Evolutionary conservation across 2,113 vertebrate species (phyloP), one percentile per base, ranked within the genome.

Genomic region (Rhynchopsitta pachyrhyncha): DNA sequence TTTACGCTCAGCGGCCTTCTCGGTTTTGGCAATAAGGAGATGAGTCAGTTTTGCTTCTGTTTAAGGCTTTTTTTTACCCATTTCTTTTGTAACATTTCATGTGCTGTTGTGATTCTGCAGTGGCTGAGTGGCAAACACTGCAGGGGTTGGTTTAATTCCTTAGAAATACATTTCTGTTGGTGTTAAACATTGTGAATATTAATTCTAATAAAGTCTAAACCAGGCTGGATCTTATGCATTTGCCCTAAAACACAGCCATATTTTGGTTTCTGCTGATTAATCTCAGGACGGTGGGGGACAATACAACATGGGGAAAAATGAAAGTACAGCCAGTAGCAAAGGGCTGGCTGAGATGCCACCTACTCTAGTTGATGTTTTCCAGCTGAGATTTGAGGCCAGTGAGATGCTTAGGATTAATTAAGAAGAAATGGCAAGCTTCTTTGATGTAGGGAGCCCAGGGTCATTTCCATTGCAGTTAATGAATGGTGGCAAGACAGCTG

Each of bases 41-140:
- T 93, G 96, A 97, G 80, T 96, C 92, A 94, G 77, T 94, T 94
- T 95, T 92, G 86, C 90, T 96, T 96, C 92, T 95, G 73, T 86
- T 95, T 79, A 75, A 93, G 77, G 70, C 46, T 85, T 91, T 86
- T 81, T 91, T 96, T 96, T 70, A 69, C 60, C 62, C 62, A 2
- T 92, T 89, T 88, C 57, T 88, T 86, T 57, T 79, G 47, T 86
- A 75, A 69, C 17, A 12, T 79, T 95, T 82, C 10, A 33, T 86
- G 57, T 66, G 31, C 73, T 57, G n/a, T 84, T 93, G 74, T 64
- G 78, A 57, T 92, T 95, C 83, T 88, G 68, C 83, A 86, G 2
- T 37, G 76, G 46, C 86, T 94, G 57, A 81, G 59, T 62, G 64
- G 69, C 35, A 82, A 94, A 81, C 8, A 3, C 86, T 84, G 66